Evolutionary conservation across 2,113 vertebrate genomes (phyloP), one percentile per base, ranked within the genome.

Genomic region (Mixornis gularis): DNA sequence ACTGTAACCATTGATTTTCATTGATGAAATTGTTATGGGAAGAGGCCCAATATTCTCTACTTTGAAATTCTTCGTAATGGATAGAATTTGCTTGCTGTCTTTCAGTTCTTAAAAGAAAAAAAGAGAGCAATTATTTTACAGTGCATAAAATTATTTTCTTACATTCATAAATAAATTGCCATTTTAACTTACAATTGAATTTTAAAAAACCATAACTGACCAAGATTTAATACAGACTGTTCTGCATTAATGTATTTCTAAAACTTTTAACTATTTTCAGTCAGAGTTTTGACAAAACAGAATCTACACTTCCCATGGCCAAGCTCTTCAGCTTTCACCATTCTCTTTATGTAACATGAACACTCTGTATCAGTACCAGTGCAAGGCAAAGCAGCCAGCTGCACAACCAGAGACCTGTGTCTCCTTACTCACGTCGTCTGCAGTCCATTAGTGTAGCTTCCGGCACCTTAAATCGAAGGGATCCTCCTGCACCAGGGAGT

Each of bases 381-480:
- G 58, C 0, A 5, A 48, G 66, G 20, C n/a, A 64, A 49, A 1
- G 0, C 41, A 91, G 48, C 7, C 80, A 86, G 53, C 29, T 72
- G 87, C 78, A 85, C 89, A 88, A 81, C 29, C 66, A 92, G 78
- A 89, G 59, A 76, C 59, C 36, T 66, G 34, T 16, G 81, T n/a
- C 5, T 44, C 66, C 29, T 56, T 65, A 97, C 98, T 98, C 96
- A 99, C 99, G 98, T 92, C 98, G 98, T 63, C 98, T 98, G 95
- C 99, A 99, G 96, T 99, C 99, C 99, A 99, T 99, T 7, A 99
- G 98, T 1, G 98, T 99, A 25, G 99, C 99, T 93, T 99, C 99
- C 21, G 99, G 99, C 72, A 99, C 99, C 38, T 99, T 99, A 92
- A 99, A 99, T 59, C 99, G 98, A 51, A 99, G 98, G 0, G 99